Base-by-base conservation (phyloP, 2,113 vertebrate genomes). In the Epinephelus cyanopodus region DNA sequence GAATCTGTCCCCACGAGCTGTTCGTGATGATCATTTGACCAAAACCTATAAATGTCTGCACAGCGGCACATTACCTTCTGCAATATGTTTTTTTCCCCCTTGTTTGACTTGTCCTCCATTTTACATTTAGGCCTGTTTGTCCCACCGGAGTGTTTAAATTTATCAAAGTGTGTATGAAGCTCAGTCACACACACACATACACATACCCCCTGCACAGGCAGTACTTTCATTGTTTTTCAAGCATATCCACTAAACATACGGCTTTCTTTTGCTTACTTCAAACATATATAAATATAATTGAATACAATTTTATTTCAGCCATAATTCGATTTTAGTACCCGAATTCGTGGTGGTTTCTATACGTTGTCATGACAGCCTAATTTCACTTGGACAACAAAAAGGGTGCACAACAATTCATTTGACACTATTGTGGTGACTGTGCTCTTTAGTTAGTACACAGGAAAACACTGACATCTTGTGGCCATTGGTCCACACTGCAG, bases 381-480 rank as follows among this genome's bases (percentile, higher is more conserved):
- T 61, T 84, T 65, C 21, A 48, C 18, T 47, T 42, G 17, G 60
- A 77, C 23, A 77, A 79, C 21, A 63, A 73, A 67, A 48, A 63
- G 48, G 56, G 42, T 72, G 27, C 0, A 61, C 61, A 7, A 80
- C 33, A 58, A 52, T 50, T 70, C 5, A 18, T 47, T 37, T 29
- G 42, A 68, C 58, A 33, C 17, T 0, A 4, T 12, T 25, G 42
- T 39, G 33, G 23, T 18, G 23, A 17, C 5, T 63, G 42, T 25
- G 33, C 27, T 56, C 17, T 21, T 69, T 39, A 1, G 17, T 39
- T 39, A 13, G 47, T 56, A 2, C 17, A 45, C 50, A 42, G 70
- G 29, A 74, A 54, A 83, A 89, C 71, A 77, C 74, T 90, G 93
- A 86, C 91, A 89, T 21, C 92, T 89, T 57, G 81, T 87, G 93